phyloP scores from a whole-genome alignment of 1,140 invertebrate genomes.

The Hypsibius dujardini region DNA sequence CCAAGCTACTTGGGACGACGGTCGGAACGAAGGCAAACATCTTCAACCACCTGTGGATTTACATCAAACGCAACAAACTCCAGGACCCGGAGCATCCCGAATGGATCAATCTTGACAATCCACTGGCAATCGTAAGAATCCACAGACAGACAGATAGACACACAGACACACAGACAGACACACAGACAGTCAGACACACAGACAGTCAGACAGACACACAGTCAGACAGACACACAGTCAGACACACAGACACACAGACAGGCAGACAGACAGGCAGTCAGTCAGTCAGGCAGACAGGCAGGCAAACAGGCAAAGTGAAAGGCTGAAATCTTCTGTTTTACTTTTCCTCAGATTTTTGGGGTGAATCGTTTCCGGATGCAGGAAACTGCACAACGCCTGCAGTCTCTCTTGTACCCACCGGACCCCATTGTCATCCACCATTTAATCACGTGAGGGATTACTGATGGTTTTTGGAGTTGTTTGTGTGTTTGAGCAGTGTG shows the following conservation, averaged over 20 bases:
- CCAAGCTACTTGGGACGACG: constrained; percentile 83
- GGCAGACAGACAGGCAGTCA: no score
- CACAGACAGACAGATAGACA: no score
- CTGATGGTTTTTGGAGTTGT: neutral
- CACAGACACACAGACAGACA: no score
- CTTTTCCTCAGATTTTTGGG: constrained; percentile 53
- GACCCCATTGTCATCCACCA: constrained; percentile 98
- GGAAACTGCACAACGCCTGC: constrained; percentile 89
- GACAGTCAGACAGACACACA: no score
- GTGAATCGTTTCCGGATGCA: constrained; percentile 91
- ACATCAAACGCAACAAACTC: constrained; percentile 86
- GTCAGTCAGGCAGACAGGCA: neutral
- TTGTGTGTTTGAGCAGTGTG: neutral
- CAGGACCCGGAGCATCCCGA: constrained; percentile 86
- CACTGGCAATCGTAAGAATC: constrained; percentile 28
- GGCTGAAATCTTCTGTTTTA: constrained; percentile 13
- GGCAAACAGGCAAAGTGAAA: neutral
- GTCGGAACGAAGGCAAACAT: constrained; percentile 93
- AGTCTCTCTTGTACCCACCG: constrained; percentile 81
- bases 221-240: no score
- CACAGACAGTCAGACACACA: no score
- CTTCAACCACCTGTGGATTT: constrained; percentile 96
- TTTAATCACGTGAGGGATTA: constrained; percentile 48
- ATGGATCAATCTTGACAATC: constrained; percentile 82
- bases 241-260: no score